Base-by-base conservation (phyloP, 1,140 invertebrate genomes). In the Drosophila kepulauana region DNA sequence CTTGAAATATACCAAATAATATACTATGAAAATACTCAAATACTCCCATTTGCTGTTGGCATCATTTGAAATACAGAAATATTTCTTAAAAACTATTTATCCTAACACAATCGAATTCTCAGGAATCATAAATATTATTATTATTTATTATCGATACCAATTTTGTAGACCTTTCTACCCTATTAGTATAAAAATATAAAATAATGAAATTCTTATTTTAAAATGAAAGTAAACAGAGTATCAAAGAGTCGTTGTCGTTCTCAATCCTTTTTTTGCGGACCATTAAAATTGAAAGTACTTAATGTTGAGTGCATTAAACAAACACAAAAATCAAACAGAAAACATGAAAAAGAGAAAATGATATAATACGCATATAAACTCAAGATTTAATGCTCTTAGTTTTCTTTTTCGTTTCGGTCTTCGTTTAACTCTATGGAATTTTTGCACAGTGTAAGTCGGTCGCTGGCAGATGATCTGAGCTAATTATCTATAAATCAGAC, bases 401-500 rank as follows among this genome's bases (percentile, higher is more conserved):
- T 25, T 25, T 20, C 20, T 3, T 20, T 20, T 3, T 25, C 20
- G 3, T 25, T 25, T 25, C 20, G 20, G 20, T 25, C 20, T 25
- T 25, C 20, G 20, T 25, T 43, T 13, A 7, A 43, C 11, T 43
- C 3, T 13, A 13, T 35, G 20, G 11, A 28, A 25, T 59, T 59
- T 28, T 51, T 5, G 3, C 64, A 54, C 64, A 61, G 64, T 68
- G 70, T 59, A 38, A 10, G 20, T 3, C 30, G 13, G 51, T 52
- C 3, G 8, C 25, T 35, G 43, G 25, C 49, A 43, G 63, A 79
- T 70, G 67, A 71, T 65, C 43, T 35, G 54, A 43, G 54, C 59
- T 75, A 75, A 75, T 75, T 75, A 63, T 68, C 75, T 68, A 82
- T 79, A 79, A 79, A 87, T 79, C 81, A 79, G 49, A 30, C 41